Evolutionary conservation across 2,888 invertebrate genomes (phyloP).

Genomic region (Meta bourneti): DNA sequence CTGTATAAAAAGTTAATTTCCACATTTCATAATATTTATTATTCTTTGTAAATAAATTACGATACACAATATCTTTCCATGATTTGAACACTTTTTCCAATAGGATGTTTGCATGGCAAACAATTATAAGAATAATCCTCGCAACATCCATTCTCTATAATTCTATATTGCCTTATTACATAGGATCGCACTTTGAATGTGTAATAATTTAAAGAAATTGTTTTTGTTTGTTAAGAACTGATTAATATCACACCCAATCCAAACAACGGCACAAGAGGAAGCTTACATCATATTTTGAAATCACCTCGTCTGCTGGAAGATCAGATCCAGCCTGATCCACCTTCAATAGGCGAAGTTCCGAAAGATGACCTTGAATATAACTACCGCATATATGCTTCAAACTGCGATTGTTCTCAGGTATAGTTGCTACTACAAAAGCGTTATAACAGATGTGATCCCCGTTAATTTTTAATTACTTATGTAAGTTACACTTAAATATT

Average conservation of each 20-base stretch:
- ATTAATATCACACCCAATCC: slow-evolving; percentile 80
- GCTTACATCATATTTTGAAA: slow-evolving; percentile 80
- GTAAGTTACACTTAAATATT: too few species aligned
- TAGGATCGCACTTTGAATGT: background rate
- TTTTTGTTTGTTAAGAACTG: slow-evolving; percentile 77
- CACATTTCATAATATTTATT: too few species aligned
- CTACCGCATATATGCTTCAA: slow-evolving; percentile 27
- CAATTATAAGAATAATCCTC: too few species aligned
- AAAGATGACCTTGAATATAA: slow-evolving; percentile 32
- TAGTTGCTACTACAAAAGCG: background rate
- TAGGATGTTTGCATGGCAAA: too few species aligned
- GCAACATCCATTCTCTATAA: too few species aligned
- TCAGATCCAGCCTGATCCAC: slow-evolving; percentile 19
- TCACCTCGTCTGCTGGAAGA: slow-evolving; percentile 77
- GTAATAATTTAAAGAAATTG: background rate
- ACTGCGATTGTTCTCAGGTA: slow-evolving; percentile 48
- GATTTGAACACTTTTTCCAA: too few species aligned
- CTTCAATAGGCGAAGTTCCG: slow-evolving; percentile 16
- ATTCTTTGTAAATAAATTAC: too few species aligned
- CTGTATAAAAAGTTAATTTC: too few species aligned
- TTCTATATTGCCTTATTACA: background rate
- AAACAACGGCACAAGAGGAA: slow-evolving; percentile 82
- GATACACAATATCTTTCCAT: too few species aligned
- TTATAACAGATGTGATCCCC: background rate
- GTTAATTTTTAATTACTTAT: too few species aligned